These are phyloP conservation scores for Pseudococcus longispinus DNA, from an alignment of 2,888 invertebrate species.

Conservation along the genomic window DNA sequence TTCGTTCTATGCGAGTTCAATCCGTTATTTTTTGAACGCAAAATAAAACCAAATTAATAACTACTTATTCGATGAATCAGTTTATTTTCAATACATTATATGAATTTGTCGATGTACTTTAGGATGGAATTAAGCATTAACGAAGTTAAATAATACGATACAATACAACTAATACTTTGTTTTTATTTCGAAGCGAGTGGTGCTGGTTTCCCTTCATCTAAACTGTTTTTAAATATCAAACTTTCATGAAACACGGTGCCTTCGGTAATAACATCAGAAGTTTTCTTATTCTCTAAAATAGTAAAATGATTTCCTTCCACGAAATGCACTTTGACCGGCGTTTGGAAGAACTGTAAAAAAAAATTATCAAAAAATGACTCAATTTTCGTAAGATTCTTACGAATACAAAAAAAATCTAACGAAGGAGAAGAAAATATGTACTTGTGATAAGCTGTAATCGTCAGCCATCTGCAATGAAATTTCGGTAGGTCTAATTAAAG, in stretches of 20 bases:
- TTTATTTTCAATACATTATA: too few relatives aligned
- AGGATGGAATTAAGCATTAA: too few relatives aligned
- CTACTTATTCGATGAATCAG: too few relatives aligned
- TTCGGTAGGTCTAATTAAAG: conserved; percentile 72
- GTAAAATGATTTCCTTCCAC: conserved; percentile 78
- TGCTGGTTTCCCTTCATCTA: background rate
- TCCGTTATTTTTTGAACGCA: too few relatives aligned
- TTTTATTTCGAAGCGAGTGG: background rate
- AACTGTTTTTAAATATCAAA: conserved; percentile 11
- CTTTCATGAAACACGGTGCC: conserved; percentile 29
- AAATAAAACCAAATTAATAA: too few relatives aligned
- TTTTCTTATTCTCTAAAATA: conserved; percentile 72
- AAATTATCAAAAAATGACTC: too few relatives aligned
- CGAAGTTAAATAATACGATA: too few relatives aligned
- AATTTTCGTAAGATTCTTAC: too few relatives aligned
- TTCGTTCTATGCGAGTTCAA: too few relatives aligned
- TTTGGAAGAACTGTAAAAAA: conserved; percentile 65
- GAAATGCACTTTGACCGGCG: conserved; percentile 68
- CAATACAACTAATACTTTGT: background rate
- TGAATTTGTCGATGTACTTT: too few relatives aligned
- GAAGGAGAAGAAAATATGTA: conserved; percentile 59
- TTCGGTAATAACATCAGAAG: conserved; percentile 71
- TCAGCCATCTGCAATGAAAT: conserved; percentile 68
- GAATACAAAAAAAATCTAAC: too few relatives aligned
- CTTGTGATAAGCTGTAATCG: conserved; percentile 70